Conservation (phyloP, 2,888 invertebrate genomes). For the Galerucella calmariensis region DNA sequence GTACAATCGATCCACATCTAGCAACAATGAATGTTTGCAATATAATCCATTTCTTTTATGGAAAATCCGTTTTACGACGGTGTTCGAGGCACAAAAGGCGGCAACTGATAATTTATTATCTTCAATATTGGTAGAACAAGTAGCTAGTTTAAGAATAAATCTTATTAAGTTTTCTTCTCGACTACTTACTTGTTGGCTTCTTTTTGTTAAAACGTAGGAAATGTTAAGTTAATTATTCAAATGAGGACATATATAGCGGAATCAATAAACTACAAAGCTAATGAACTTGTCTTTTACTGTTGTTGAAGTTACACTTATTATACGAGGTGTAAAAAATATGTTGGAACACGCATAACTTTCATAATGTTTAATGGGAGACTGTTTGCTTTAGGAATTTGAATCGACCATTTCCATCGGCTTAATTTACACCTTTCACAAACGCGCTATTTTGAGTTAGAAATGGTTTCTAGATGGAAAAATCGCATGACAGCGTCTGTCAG, state of each 20-base stretch:
- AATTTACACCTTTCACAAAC: no score
- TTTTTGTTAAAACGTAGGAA: neutral
- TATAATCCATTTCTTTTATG: conserved; percentile 19
- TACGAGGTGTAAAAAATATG: no score
- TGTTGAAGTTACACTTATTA: neutral
- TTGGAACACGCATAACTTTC: no score
- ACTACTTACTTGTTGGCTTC: neutral
- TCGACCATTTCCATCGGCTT: no score
- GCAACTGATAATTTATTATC: neutral
- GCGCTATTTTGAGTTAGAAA: no score
- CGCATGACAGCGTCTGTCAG: no score
- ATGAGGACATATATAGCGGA: neutral
- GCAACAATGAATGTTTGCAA: conserved; percentile 33
- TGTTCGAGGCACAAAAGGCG: neutral
- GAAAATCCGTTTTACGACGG: neutral
- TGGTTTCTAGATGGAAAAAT: no score
- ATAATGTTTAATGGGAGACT: no score
- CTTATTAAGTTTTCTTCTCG: neutral
- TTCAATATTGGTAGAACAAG: neutral
- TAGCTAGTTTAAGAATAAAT: neutral
- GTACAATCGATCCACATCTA: conserved; percentile 31
- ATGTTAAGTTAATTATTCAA: neutral
- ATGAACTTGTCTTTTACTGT: conserved; percentile 2
- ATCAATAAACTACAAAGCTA: neutral
- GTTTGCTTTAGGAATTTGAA: no score